These are phyloP conservation scores for Patiria miniata DNA, from an alignment of 35 echinoderm and acorn worm species.

Conservation along the genomic window DNA sequence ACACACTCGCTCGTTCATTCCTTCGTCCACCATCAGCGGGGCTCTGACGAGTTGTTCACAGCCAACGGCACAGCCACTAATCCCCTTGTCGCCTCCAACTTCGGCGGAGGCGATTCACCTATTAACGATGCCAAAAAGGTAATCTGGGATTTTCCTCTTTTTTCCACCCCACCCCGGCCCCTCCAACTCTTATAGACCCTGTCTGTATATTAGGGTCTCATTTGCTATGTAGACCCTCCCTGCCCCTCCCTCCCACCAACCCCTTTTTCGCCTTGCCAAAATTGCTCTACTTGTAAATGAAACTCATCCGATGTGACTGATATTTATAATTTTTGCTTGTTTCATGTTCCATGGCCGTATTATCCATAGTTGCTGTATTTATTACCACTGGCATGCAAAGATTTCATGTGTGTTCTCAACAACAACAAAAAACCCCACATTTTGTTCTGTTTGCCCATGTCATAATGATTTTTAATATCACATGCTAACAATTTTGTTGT, in stretches of 20 bases:
- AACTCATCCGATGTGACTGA: too few species aligned
- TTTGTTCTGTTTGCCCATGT: too few species aligned
- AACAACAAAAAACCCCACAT: too few species aligned
- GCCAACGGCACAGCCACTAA: slow-evolving; percentile 14
- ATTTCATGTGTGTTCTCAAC: too few species aligned
- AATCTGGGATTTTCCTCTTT: not conserved
- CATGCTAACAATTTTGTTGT: too few species aligned
- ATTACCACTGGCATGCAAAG: too few species aligned
- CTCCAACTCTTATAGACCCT: not conserved
- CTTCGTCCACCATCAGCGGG: slow-evolving; percentile 28
- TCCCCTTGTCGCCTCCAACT: slow-evolving; percentile 8
- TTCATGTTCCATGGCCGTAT: too few species aligned
- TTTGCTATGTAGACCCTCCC: not conserved
- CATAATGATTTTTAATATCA: too few species aligned
- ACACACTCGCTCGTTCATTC: slow-evolving; percentile 32
- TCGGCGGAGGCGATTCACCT: slow-evolving; percentile 21
- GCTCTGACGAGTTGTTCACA: slow-evolving; percentile 27
- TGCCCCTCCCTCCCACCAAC: not conserved
- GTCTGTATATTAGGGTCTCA: too few species aligned
- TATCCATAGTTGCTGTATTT: too few species aligned
- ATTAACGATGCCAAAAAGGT: slow-evolving; percentile 33
- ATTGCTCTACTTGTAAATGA: not conserved
- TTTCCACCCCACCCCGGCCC: not conserved
- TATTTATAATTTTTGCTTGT: too few species aligned
- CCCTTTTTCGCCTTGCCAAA: slow-evolving; percentile 4